A percentile compares a stretch with the other conserved stretches of the same genome.
phyloP scores from a whole-genome alignment of 2,797 vertebrate species.

The Falco naumanni region DNA sequence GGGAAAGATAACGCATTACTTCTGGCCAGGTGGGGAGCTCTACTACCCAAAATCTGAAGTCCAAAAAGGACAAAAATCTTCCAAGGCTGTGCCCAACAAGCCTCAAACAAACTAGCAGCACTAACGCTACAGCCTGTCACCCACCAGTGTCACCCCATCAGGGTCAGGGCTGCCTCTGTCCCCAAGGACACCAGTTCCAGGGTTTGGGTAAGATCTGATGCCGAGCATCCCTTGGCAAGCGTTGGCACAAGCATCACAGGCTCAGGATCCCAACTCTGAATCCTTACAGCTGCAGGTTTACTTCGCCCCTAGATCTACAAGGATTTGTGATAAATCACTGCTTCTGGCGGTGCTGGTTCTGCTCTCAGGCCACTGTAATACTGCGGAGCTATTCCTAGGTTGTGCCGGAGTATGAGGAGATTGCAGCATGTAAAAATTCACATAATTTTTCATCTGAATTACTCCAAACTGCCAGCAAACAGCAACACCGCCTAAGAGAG shows the following conservation, averaged over 20 bases:
- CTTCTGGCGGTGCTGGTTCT: not conserved
- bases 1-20: not conserved
- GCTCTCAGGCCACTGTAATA: not conserved
- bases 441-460: not conserved
- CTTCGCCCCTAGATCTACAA: not conserved
- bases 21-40: not conserved
- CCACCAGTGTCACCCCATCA: not conserved
- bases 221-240: not conserved
- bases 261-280: not conserved
- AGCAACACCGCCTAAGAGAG: not conserved
- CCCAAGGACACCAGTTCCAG: not conserved
- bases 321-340: not conserved
- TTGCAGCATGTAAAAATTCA: not conserved
- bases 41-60: rapidly evolving
- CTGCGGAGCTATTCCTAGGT: not conserved
- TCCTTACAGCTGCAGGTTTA: not conserved
- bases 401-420: not conserved
- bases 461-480: not conserved
- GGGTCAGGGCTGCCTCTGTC: not conserved
- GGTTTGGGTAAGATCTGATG: not conserved
- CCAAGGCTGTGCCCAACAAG: not conserved
- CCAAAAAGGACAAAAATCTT: not conserved
- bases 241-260: rapidly evolving
- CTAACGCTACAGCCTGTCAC: not conserved
- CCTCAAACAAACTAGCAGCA: not conserved